Base-by-base conservation (phyloP, 2,113 vertebrate genomes). In the Chascanopsetta lugubris region DNA sequence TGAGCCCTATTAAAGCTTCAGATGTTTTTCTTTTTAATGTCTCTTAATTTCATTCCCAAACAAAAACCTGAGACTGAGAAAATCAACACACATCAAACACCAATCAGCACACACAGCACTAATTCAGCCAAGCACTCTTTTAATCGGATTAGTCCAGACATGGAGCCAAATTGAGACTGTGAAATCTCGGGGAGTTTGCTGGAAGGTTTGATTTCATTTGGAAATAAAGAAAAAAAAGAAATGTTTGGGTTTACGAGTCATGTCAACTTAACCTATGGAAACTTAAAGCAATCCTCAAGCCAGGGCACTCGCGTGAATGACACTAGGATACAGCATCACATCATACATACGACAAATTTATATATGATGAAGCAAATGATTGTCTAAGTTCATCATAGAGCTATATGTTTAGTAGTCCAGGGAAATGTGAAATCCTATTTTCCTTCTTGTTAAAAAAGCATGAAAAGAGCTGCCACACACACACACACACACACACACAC, bases 391-490 rank as follows among this genome's bases (percentile, higher is more conserved):
- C 57, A 46, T 58, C 46, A 61, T 40, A 18, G 46, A 7, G 11
- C 30, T 61, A 59, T 45, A 40, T 25, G 26, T 67, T 60, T 1
- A 65, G 36, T 30, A 27, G 12, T 43, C 18, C 36, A 29, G 51
- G 47, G 53, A 32, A 79, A 32, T 43, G 6, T 58, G 57, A 75
- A 60, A 51, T 56, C 15, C 62, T 55, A 65, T 61, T 76, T 66
- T 47, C 57, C 56, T 83, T 78, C 71, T 75, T 72, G 71, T 69
- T 62, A 69, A 62, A 51, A 51, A 68, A 79, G 54, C 58, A 36
- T 49, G 58, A 45, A 78, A 78, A 74, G 42, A 53, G 58, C 71
- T 47, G 55, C 13, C 82, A 61, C 55, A 69, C 81, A 74, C 79
- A n/a, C n/a, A n/a, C n/a, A n/a, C n/a, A n/a, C n/a, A n/a, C n/a